Percentiles rank a stretch among this genome's conserved stretches.
Evolutionary conservation across 2,797 vertebrate species (phyloP).

Genomic region (Catostomus latipinnis): DNA sequence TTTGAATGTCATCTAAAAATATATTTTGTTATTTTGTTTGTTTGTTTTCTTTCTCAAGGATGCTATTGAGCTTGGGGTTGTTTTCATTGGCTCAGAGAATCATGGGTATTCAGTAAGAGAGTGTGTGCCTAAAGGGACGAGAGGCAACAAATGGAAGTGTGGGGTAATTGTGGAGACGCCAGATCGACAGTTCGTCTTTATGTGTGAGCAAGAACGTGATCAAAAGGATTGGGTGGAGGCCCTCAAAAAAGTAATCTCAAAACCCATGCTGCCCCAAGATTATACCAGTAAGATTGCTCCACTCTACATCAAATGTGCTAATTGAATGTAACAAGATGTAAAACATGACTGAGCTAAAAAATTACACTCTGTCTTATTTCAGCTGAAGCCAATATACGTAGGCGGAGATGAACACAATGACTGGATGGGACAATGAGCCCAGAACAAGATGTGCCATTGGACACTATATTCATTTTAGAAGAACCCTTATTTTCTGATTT

Average conservation of each 20-base stretch:
- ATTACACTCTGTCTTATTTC: constrained; percentile 49
- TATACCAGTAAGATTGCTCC: constrained; percentile 70
- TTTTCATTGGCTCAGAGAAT: constrained; percentile 84
- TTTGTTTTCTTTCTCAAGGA: constrained; percentile 75
- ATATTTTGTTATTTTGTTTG: neutral
- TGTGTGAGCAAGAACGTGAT: constrained; percentile 86
- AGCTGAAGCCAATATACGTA: constrained; percentile 75
- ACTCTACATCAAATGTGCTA: neutral
- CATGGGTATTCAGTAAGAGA: constrained; percentile 83
- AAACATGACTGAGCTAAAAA: neutral
- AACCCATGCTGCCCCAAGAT: constrained; percentile 80
- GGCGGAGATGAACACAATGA: constrained; percentile 64
- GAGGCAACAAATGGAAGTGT: constrained; percentile 84
- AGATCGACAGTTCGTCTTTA: constrained; percentile 83
- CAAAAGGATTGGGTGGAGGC: constrained; percentile 88
- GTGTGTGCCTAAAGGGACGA: constrained; percentile 74
- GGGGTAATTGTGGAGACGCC: constrained; percentile 84
- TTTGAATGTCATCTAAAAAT: neutral
- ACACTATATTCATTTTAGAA: neutral
- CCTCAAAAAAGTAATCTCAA: constrained; percentile 78
- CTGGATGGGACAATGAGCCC: constrained; percentile 9
- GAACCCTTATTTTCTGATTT: neutral
- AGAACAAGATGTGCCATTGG: constrained; percentile 19
- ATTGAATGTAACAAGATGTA: neutral
- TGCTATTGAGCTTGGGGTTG: constrained; percentile 84